Percentiles rank a stretch among this genome's conserved stretches.
Conservation (phyloP, 1,140 invertebrate genomes). For the Aleiodes sp. region DNA sequence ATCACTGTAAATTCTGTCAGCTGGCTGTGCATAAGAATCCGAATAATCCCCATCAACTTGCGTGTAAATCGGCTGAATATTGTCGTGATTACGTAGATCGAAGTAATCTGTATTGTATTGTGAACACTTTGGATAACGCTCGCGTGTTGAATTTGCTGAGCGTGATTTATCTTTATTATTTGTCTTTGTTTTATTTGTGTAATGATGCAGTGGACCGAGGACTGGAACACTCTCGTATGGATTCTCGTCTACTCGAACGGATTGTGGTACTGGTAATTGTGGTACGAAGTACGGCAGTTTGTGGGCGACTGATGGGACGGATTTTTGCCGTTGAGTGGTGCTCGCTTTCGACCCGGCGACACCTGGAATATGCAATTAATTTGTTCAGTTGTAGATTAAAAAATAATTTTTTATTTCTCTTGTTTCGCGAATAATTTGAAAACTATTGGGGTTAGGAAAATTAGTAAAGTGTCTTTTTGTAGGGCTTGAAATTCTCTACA, state of each 20-base stretch:
- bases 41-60: conserved; percentile 47
- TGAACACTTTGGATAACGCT: conserved; percentile 44
- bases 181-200: conserved; percentile 49
- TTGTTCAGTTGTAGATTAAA: too few species aligned
- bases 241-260: conserved; percentile 52
- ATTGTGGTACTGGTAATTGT: conserved; percentile 58
- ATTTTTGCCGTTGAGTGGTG: conserved; percentile 54
- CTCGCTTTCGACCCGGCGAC: conserved; percentile 55
- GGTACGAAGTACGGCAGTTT: conserved; percentile 66
- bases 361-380: too few species aligned
- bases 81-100: conserved; percentile 48
- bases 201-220: conserved; percentile 61
- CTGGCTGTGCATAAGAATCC: conserved; percentile 53
- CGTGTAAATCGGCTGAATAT: conserved; percentile 45
- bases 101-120: conserved; percentile 51
- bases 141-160: conserved; percentile 23
- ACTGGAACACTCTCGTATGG: conserved; percentile 71
- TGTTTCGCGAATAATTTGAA: too few species aligned
- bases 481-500: too few species aligned
- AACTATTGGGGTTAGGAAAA: too few species aligned
- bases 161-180: conserved; percentile 46
- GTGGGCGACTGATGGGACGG: conserved; percentile 60
- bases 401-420: too few species aligned
- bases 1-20: conserved; percentile 51
- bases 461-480: too few species aligned